Evolutionary conservation across 2,113 vertebrate genomes (phyloP), one percentile per base, ranked within the genome.

Genomic region (Camelus bactrianus): DNA sequence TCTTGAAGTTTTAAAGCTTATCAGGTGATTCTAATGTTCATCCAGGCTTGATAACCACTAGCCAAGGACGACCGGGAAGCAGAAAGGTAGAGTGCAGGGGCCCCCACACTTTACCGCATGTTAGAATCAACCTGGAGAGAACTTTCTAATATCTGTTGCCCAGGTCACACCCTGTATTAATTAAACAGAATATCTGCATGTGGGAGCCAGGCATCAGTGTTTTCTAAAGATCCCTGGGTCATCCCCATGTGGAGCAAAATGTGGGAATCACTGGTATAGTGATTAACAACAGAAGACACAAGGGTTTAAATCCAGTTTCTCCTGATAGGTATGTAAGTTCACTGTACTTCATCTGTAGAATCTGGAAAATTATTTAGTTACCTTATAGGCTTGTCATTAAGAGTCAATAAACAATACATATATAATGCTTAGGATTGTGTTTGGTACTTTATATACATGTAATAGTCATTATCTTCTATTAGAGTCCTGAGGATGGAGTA

Each of bases 321-420:
- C 81, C 35, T 77, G 24, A 35, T 82, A 52, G 58, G n/a, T 88
- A n/a, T 32, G 30, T 80, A 83, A 87, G 42, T 83, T 94, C 58
- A 73, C 28, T 70, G 58, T 60, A 28, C 42, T 70, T 32, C 42
- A 50, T 96, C 67, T 54, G 35, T 81, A 81, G 92, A 88, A 60
- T 83, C 16, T 77, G 52, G 46, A 83, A 94, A 77, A 70, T 75
- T 83, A 60, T 52, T 73, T 52, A 87, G 60, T 52, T 94, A 69
- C 67, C 13, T 87, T 76, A 20, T 15, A 75, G 32, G 35, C 5
- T 72, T 75, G 6, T 65, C 38, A 80, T 73, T 30, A 65, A 15
- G 16, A 80, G 52, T 72, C 69, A 80, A 0, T 60, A 52, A 88
- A 88, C 87, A 67, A 85, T 52, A 50, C 6, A 8, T 32, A 35